Conservation (phyloP, 2,797 vertebrate genomes). For the Carcharodon carcharias region DNA sequence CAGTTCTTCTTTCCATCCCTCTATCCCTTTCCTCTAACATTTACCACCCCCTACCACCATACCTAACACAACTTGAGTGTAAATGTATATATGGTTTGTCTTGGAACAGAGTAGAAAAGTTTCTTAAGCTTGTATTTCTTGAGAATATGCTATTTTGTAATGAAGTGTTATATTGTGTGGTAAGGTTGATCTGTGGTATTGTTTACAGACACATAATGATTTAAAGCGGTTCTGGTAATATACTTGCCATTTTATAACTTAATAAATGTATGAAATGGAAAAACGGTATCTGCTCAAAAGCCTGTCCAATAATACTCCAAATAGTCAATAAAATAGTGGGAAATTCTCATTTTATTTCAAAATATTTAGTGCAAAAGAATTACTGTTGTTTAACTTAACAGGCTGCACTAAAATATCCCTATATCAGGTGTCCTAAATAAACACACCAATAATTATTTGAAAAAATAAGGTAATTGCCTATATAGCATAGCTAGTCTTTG, state of each 20-base stretch:
- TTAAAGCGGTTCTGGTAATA: background rate
- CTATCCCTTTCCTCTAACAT: background rate
- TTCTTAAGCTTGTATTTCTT: background rate
- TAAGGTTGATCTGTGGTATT: background rate
- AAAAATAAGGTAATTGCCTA: background rate
- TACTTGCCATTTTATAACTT: background rate
- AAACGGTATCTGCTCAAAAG: background rate
- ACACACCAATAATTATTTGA: background rate
- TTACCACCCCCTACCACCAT: background rate
- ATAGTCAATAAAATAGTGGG: background rate
- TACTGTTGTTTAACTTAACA: background rate
- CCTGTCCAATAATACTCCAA: background rate
- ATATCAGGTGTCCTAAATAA: background rate
- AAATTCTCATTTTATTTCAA: background rate
- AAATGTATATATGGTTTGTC: background rate
- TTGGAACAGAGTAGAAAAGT: background rate
- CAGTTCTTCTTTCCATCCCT: background rate
- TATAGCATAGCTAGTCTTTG: background rate
- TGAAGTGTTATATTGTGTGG: background rate
- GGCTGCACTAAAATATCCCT: background rate
- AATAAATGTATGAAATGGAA: background rate
- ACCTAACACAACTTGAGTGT: background rate
- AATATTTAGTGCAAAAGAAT: background rate
- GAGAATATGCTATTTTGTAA: background rate
- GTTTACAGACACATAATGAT: background rate